Conservation (phyloP, 2,797 vertebrate genomes). For the Oreochromis grahami region DNA sequence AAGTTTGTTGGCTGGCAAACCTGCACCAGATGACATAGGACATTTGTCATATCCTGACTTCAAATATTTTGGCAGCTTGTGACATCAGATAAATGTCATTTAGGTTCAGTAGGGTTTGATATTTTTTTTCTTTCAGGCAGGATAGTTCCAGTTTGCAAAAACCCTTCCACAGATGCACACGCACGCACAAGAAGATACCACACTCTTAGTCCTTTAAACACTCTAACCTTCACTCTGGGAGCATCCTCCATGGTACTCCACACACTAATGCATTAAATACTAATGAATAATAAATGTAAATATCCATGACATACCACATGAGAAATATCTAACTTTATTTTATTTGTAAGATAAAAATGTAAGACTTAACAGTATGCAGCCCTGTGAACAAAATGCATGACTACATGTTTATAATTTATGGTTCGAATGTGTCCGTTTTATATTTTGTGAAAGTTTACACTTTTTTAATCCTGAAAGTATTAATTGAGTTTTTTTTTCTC, state of each 20-base stretch:
- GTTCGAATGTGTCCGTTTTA: constrained; percentile 78
- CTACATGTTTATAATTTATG: constrained; percentile 76
- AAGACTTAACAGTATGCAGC: constrained; percentile 77
- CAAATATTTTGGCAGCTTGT: constrained; percentile 71
- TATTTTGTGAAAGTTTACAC: constrained; percentile 81
- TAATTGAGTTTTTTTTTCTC: constrained; percentile 56
- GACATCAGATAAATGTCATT: constrained; percentile 63
- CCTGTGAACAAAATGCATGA: constrained; percentile 79
- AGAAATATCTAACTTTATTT: constrained; percentile 78
- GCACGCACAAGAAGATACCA: constrained; percentile 62
- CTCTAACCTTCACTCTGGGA: constrained; percentile 69
- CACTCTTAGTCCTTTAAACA: constrained; percentile 64
- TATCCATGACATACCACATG: constrained; percentile 68
- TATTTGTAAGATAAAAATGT: constrained; percentile 75
- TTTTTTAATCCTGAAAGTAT: constrained; percentile 78
- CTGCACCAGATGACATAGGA: constrained; percentile 50
- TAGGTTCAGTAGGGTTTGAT: constrained; percentile 36
- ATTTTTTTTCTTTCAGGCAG: constrained; percentile 43
- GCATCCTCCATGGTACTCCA: constrained; percentile 48
- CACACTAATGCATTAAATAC: constrained; percentile 69
- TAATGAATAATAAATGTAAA: constrained; percentile 77
- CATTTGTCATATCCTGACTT: constrained; percentile 63
- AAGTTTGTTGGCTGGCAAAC: constrained; percentile 52
- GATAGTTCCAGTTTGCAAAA: constrained; percentile 66
- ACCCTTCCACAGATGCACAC: constrained; percentile 54